Conservation (phyloP, 1,140 invertebrate species). For the Diabrotica virgifera region DNA sequence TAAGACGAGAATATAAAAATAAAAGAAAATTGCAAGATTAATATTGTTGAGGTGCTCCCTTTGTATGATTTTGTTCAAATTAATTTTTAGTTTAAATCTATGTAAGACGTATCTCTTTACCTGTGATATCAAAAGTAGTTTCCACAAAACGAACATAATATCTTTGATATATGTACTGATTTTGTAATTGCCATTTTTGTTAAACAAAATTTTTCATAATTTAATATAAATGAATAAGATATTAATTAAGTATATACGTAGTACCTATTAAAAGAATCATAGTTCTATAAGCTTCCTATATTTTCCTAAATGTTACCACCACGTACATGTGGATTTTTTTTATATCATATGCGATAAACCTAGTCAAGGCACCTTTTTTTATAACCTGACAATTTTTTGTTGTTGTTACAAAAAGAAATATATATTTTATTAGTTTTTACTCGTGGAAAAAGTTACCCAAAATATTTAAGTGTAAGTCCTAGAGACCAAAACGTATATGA, state of each 20-base stretch:
- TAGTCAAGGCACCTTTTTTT: not conserved
- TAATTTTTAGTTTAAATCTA: not conserved
- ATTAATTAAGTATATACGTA: not conserved
- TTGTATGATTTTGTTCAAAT: no score
- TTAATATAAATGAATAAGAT: not conserved
- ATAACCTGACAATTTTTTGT: not conserved
- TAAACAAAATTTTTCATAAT: not conserved
- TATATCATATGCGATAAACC: constrained; percentile 1
- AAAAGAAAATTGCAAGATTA: no score
- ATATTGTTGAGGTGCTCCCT: no score
- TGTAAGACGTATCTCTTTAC: no score
- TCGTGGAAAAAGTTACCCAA: constrained; percentile 1
- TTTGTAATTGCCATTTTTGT: constrained; percentile 1
- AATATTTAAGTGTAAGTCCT: not conserved
- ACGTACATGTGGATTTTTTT: not conserved
- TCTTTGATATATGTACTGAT: not conserved
- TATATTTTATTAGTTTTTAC: not conserved
- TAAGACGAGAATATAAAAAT: no score
- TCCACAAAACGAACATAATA: not conserved
- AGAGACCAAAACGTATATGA: not conserved
- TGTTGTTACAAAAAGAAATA: not conserved
- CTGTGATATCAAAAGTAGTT: not conserved
- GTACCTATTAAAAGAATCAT: not conserved
- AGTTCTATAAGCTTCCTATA: not conserved
- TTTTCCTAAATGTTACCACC: not conserved